Conservation (phyloP, 1,140 invertebrate species). For the Periplaneta americana region DNA sequence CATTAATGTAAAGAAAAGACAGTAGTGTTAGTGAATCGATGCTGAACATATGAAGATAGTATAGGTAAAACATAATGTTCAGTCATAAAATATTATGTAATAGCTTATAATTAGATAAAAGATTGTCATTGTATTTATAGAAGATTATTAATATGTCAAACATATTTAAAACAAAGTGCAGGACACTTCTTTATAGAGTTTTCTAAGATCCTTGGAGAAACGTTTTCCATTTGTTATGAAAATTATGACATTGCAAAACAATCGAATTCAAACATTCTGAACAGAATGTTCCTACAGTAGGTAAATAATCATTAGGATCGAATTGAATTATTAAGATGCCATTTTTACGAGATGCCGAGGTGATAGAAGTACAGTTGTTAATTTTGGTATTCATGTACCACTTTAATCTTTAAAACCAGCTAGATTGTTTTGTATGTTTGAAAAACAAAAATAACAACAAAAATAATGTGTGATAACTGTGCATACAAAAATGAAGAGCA, state of each 20-base stretch:
- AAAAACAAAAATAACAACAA: not conserved
- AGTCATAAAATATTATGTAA: not conserved
- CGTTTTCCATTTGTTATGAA: not conserved
- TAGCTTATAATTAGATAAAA: not conserved
- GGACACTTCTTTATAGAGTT: conserved; percentile 14
- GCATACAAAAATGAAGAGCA: conserved; percentile 13
- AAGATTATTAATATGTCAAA: not conserved
- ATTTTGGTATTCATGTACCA: not conserved
- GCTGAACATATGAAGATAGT: not conserved
- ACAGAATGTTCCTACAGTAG: not conserved
- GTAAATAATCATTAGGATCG: not conserved
- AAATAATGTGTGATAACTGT: conserved; percentile 10
- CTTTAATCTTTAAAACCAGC: not conserved
- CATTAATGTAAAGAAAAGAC: conserved; percentile 9
- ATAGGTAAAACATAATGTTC: not conserved
- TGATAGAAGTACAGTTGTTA: not conserved
- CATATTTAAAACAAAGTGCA: conserved; percentile 12
- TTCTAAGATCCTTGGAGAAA: not conserved
- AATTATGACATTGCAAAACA: not conserved
- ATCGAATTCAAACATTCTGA: not conserved
- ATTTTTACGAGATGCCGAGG: not conserved
- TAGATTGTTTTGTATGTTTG: conserved; percentile 13
- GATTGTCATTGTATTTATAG: conserved; percentile 9
- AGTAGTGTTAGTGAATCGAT: conserved; percentile 4
- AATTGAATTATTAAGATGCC: not conserved